Conservation (phyloP, 2,113 vertebrate genomes). For the Notothenia rossii region DNA sequence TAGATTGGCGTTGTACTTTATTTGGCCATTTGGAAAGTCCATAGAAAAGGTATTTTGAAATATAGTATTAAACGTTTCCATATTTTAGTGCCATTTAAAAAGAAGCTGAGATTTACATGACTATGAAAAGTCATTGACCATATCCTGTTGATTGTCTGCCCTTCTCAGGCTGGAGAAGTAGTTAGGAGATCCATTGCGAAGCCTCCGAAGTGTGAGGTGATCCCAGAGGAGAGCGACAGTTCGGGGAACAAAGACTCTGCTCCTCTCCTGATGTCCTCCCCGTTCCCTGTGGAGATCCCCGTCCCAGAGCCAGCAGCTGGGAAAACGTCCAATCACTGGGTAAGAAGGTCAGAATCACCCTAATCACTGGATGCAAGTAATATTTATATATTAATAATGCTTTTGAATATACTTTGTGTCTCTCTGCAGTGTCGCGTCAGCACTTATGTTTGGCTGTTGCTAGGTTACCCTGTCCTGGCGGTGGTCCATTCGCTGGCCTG, state of each 20-base stretch:
- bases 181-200: conserved; percentile 49
- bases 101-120: background rate
- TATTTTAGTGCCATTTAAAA: background rate
- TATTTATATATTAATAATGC: background rate
- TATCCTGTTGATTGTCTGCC: background rate
- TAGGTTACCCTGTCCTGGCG: conserved; percentile 81
- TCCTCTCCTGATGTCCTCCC: conserved; percentile 68
- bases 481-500: conserved; percentile 84
- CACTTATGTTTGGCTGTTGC: conserved; percentile 78
- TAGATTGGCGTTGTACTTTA: conserved; percentile 83
- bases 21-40: conserved; percentile 90
- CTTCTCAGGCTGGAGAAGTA: conserved; percentile 58
- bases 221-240: conserved; percentile 53
- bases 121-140: background rate
- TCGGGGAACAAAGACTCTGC: conserved; percentile 75
- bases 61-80: background rate
- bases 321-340: conserved; percentile 55
- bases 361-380: background rate
- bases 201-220: conserved; percentile 54
- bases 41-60: conserved; percentile 79
- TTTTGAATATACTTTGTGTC: background rate
- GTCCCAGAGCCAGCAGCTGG: conserved; percentile 19
- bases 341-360: conserved; percentile 10
- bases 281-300: conserved; percentile 46
- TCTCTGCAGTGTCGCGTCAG: conserved; percentile 71